Evolutionary conservation across 2,113 vertebrate species (phyloP).

Genomic region (Laticauda laticaudata): DNA sequence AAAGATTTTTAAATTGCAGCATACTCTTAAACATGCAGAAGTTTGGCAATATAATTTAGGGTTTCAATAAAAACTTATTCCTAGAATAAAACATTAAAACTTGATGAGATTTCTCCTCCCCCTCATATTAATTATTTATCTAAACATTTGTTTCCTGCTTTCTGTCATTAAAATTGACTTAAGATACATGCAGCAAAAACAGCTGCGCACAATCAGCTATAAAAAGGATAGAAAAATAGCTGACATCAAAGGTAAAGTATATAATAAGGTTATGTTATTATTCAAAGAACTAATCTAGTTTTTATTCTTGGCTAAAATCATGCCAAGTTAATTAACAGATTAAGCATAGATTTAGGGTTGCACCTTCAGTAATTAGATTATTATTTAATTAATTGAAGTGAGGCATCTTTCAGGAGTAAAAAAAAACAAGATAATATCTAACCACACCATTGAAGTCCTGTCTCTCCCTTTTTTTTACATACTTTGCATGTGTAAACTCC

Average conservation of each 20-base stretch:
- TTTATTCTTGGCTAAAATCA: background rate
- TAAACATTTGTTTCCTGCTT: background rate
- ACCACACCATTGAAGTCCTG: background rate
- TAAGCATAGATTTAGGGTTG: background rate
- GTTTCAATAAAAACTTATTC: background rate
- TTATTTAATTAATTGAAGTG: background rate
- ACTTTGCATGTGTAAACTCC: background rate
- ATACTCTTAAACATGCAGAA: background rate
- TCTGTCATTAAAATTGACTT: background rate
- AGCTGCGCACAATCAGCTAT: background rate
- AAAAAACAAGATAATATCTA: background rate
- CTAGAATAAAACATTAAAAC: background rate
- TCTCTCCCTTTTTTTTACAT: background rate
- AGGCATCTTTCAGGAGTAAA: background rate
- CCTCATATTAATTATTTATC: background rate
- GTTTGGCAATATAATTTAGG: background rate
- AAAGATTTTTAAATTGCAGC: background rate
- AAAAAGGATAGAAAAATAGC: background rate
- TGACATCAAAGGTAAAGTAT: background rate
- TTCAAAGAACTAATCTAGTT: background rate
- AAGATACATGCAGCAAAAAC: background rate
- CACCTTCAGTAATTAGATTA: background rate
- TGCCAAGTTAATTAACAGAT: background rate
- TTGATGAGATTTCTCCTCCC: background rate
- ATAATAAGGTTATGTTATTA: background rate